Evolutionary conservation across 2,113 vertebrate species (phyloP), one percentile per base, ranked within the genome.

Genomic region (Mastomys coucha): DNA sequence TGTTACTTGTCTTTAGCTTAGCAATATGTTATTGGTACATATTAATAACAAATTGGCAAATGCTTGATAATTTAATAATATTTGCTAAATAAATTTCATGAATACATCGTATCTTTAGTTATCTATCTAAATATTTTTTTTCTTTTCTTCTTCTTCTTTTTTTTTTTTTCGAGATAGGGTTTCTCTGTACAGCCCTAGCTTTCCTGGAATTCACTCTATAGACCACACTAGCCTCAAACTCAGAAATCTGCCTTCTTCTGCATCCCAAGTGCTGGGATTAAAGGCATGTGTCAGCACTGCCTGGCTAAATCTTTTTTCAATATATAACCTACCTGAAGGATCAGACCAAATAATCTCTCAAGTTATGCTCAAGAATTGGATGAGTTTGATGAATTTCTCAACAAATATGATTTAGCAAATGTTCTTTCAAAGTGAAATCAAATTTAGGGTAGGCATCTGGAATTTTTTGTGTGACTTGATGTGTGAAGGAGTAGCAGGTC

Each of bases 331-430:
- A 31, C 3, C 14, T 76, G 42, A 89, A 51, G 91, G 12, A 63
- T 56, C 51, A 93, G 33, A 72, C 39, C 4, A 94, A 97, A 94
- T 85, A 20, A 33, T 9, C 17, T 85, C 45, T 31, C 49, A 95
- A 91, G 45, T 89, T 63, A 87, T 88, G 22, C 33, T 85, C 39
- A 88, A 58, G 5, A 91, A 3, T 22, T 20, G 4, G 22, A 86
- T 16, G 67, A 42, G 11, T 91, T 70, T 63, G 53, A 90, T 77
- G 76, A 82, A 95, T 96, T 96, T 96, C 39, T 69, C 31, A 20
- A 10, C 88, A 49, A 91, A 88, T 63, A 36, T 81, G 31, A 31
- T 88, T 89, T 97, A 80, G 4, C 49, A 93, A 86, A 78, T 10
- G 90, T 69, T 67, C 20, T 88, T 58, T 93, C 45, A 88, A 96